Evolutionary conservation across 2,888 invertebrate genomes (phyloP).

Genomic region (Operophtera brumata): DNA sequence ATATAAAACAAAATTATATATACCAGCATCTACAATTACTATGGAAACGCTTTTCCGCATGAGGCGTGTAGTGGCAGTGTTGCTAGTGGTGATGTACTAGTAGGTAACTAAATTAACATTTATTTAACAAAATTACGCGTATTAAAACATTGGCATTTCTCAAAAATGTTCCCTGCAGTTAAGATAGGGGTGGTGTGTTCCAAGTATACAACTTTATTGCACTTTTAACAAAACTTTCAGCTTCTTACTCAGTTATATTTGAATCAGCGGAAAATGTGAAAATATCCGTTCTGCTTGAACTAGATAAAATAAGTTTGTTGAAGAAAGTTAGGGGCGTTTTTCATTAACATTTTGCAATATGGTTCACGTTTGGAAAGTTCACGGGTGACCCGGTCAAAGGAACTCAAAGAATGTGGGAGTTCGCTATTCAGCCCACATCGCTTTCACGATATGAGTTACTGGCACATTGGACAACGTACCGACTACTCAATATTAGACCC

Average conservation of each 20-base stretch:
- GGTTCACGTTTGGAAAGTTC: conserved; percentile 55
- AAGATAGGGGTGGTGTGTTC: conserved; percentile 28
- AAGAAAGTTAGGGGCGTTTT: conserved; percentile 59
- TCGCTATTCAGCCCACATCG: conserved; percentile 50
- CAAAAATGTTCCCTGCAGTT: conserved; percentile 8
- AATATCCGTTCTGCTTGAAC: conserved; percentile 41
- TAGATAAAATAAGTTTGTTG: conserved; percentile 44
- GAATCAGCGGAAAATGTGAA: conserved; percentile 43
- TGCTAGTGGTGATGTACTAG: too few species aligned
- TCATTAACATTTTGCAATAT: conserved; percentile 60
- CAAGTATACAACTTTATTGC: conserved; percentile 32
- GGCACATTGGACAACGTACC: conserved; percentile 25
- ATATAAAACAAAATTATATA: too few species aligned
- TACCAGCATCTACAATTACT: too few species aligned
- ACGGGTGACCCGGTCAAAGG: conserved; percentile 65
- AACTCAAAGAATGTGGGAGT: conserved; percentile 55
- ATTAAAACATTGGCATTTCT: too few species aligned
- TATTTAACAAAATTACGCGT: too few species aligned
- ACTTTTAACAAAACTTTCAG: conserved; percentile 23
- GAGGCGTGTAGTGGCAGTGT: too few species aligned
- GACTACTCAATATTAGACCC: conserved; percentile 12
- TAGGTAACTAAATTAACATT: too few species aligned
- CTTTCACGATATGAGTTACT: conserved; percentile 48
- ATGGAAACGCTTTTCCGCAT: too few species aligned
- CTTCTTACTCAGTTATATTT: conserved; percentile 35